Percentiles rank a stretch among this genome's conserved stretches.
These are phyloP conservation scores for Cheilosia scutellata DNA, from an alignment of 2,888 invertebrate genomes.

Conservation along the genomic window DNA sequence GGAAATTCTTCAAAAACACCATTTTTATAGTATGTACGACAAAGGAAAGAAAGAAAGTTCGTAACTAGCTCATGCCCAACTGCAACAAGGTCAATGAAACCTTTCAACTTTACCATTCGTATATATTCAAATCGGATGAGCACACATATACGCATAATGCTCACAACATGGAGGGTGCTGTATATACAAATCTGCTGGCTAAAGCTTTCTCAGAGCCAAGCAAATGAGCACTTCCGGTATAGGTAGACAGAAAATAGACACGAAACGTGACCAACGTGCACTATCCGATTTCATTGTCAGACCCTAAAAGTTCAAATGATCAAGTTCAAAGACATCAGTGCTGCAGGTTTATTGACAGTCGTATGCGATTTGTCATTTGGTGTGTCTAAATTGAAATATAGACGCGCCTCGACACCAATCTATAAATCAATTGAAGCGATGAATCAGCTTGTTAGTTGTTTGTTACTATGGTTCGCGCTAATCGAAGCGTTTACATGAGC, in stretches of 20 bases:
- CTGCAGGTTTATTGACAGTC: not conserved
- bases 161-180: not conserved
- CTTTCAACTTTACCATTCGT: constrained; percentile 3
- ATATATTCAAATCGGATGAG: constrained; percentile 29
- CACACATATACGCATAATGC: not conserved
- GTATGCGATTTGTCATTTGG: constrained; percentile 4
- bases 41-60: constrained; percentile 10
- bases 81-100: constrained; percentile 51
- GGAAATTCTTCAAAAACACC: not conserved
- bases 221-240: constrained; percentile 38
- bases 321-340: constrained; percentile 38
- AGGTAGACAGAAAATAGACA: constrained; percentile 34
- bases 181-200: not conserved
- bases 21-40: not conserved
- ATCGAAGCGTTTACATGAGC: constrained; percentile 43
- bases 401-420: constrained; percentile 39
- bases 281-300: constrained; percentile 19
- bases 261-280: constrained; percentile 52
- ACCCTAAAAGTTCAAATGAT: constrained; percentile 49
- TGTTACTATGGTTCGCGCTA: constrained; percentile 16
- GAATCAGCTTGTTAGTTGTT: constrained; percentile 35
- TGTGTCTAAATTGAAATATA: constrained; percentile 28
- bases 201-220: not conserved
- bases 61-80: not conserved
- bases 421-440: constrained; percentile 45